Evolutionary conservation across 1,140 invertebrate genomes (phyloP).

Genomic region (Pemphigus obesinymphae): DNA sequence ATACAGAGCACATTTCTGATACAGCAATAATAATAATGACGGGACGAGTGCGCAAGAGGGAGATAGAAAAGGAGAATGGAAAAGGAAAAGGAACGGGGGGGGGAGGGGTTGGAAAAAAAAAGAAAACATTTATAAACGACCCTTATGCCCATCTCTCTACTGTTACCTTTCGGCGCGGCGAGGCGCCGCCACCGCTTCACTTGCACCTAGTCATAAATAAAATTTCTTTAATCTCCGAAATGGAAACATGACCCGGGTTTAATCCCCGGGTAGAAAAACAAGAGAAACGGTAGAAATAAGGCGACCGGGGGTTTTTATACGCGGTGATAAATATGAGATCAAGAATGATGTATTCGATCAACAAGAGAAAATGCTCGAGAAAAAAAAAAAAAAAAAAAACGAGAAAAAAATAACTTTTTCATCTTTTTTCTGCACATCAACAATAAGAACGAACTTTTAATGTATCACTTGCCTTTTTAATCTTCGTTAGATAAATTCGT

Average conservation of each 20-base stretch:
- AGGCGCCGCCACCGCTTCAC: background rate
- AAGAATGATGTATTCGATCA: constrained; percentile 41
- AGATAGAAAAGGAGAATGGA: background rate
- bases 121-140: constrained; percentile 38
- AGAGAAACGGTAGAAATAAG: background rate
- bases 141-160: constrained; percentile 11
- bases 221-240: constrained; percentile 40
- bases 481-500: constrained; percentile 18
- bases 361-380: constrained; percentile 17
- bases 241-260: constrained; percentile 36
- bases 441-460: constrained; percentile 18
- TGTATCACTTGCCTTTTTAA: constrained; percentile 23
- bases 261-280: constrained; percentile 20
- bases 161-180: constrained; percentile 29
- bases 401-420: too few species aligned
- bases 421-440: constrained; percentile 19
- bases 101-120: background rate
- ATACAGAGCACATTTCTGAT: constrained; percentile 28
- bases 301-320: constrained; percentile 19
- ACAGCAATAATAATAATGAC: constrained; percentile 36
- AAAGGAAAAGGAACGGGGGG: background rate
- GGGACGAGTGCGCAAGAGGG: background rate
- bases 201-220: constrained; percentile 40
- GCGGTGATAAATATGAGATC: constrained; percentile 39
- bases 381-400: constrained; percentile 26